Base-by-base conservation (phyloP, 2,888 invertebrate species). In the Tetragonula carbonaria region DNA sequence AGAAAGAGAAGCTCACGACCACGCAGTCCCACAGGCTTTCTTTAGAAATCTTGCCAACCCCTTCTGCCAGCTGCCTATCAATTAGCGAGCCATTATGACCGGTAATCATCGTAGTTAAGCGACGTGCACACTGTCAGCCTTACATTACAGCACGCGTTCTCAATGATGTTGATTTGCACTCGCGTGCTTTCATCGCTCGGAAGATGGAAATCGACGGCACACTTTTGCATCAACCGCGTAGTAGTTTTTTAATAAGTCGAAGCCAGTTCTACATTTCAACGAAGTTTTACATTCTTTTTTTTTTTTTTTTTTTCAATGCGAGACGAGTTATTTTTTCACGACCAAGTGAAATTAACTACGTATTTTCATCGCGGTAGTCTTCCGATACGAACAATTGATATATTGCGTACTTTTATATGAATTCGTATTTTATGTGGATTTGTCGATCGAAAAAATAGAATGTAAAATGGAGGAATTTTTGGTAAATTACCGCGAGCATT, bases 41-140 rank as follows among this genome's bases (percentile, higher is more conserved):
- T 89, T 86, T 87, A 89, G 89, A 89, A 89, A 89, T 87, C 78
- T 59, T 72, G 79, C 63, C 77, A 78, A 66, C 71, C 77, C 74
- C 62, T 81, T 82, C 77, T 74, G 62, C 73, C 72, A 53, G 33
- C 63, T 78, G 77, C 38, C 88, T 86, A 89, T 90, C 89, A 89
- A 89, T 89, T 90, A 89, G 77, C 82, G 75, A 67, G 2, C 66
- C 76, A 88, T 89, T 88, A 89, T 75, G 78, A 82, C 73, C 78
- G 74, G 79, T 85, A 85, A 82, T 83, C 82, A 85, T 82, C 74
- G 81, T 83, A 62, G 59, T 85, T 79, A 72, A 74, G 55, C 75
- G 59, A 53, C 73, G 45, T 55, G 78, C 80, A 74, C 75, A 76
- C 59, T 65, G 88, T 71, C 73, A 67, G 63, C 6, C 76, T 72